These are phyloP conservation scores for Elaphurus davidianus DNA, from an alignment of 2,113 vertebrate species.

Conservation along the genomic window DNA sequence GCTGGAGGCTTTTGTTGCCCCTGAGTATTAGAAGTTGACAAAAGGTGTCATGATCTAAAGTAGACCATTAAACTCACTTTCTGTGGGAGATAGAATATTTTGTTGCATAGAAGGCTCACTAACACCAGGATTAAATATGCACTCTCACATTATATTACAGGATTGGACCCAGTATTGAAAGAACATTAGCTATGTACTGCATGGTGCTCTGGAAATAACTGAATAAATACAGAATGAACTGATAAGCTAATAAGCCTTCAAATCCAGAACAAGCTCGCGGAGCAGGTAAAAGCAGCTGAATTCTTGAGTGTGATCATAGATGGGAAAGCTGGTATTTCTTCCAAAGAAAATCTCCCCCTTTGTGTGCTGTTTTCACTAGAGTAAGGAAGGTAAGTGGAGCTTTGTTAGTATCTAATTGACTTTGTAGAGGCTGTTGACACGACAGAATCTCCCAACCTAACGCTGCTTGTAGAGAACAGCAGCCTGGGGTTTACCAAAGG, in stretches of 20 bases:
- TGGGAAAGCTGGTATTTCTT: neutral
- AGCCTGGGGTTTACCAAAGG: neutral
- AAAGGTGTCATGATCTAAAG: neutral
- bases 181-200: neutral
- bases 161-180: rapidly evolving
- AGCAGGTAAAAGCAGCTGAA: neutral
- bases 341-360: neutral
- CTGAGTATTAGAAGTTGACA: neutral
- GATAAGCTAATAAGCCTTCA: rapidly evolving
- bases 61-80: neutral
- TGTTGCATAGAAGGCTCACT: neutral
- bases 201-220: neutral
- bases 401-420: neutral
- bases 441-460: neutral
- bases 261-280: rapidly evolving
- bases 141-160: neutral
- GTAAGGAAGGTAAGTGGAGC: neutral
- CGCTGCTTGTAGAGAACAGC: neutral
- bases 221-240: neutral
- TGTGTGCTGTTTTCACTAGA: rapidly evolving
- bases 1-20: neutral
- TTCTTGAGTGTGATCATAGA: neutral
- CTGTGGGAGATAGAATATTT: neutral
- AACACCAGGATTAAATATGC: neutral
- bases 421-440: neutral